A percentile compares a stretch with the other conserved stretches of the same genome.
Conservation (phyloP, 2,797 vertebrate species). For the Sebastes trivittatus region DNA sequence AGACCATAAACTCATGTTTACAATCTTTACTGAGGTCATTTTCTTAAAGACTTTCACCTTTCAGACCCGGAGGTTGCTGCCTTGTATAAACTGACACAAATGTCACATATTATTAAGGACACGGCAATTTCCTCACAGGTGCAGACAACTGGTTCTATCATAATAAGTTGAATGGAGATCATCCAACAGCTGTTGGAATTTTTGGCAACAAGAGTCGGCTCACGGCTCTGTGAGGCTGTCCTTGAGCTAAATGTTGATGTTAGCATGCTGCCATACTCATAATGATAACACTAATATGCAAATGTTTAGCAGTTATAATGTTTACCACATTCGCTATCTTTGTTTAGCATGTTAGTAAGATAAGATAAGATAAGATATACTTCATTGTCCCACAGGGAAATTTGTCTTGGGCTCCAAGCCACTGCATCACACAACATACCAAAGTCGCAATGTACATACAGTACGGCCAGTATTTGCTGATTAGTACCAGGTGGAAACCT, state of each 20-base stretch:
- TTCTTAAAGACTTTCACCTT: too few relatives aligned
- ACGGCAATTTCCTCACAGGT: not conserved
- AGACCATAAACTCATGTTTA: too few relatives aligned
- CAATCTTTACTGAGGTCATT: too few relatives aligned
- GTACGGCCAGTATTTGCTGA: too few relatives aligned
- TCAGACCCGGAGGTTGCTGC: too few relatives aligned
- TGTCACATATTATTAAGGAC: not conserved
- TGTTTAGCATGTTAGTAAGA: not conserved
- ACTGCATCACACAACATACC: too few relatives aligned
- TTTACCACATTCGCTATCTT: not conserved
- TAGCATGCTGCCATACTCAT: not conserved
- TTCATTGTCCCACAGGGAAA: too few relatives aligned
- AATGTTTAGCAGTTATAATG: not conserved
- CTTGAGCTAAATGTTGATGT: not conserved
- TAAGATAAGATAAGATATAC: too few relatives aligned
- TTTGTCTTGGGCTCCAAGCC: too few relatives aligned
- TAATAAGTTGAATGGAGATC: not conserved
- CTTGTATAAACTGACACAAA: not conserved
- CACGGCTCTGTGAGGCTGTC: not conserved
- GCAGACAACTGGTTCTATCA: not conserved
- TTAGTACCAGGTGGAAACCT: too few relatives aligned
- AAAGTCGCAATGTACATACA: too few relatives aligned
- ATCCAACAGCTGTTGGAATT: not conserved
- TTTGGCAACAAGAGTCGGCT: not conserved
- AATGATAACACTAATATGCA: not conserved